Evolutionary conservation across 2,888 invertebrate genomes (phyloP).

Genomic region (Atrina japonica): DNA sequence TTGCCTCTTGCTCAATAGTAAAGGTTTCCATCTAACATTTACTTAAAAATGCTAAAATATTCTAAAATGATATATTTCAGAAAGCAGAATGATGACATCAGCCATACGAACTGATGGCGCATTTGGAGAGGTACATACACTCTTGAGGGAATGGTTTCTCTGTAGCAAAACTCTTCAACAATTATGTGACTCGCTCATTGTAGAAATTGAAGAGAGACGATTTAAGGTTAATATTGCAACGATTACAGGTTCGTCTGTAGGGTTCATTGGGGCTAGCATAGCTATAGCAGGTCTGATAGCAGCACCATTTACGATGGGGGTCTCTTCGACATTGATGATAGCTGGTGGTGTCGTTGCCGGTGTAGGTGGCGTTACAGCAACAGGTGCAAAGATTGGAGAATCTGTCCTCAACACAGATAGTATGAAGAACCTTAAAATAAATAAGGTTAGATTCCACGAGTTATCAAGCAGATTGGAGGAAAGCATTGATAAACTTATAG

Average conservation of each 20-base stretch:
- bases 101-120: conserved; percentile 3
- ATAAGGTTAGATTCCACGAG: not conserved
- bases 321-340: conserved; percentile 18
- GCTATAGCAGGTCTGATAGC: conserved; percentile 15
- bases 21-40: no score
- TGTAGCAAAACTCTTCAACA: conserved; percentile 8
- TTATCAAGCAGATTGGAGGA: conserved; percentile 7
- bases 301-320: conserved; percentile 21
- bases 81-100: not conserved
- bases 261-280: conserved; percentile 18
- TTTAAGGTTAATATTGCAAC: conserved; percentile 27
- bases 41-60: no score
- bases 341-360: conserved; percentile 29
- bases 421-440: conserved; percentile 2
- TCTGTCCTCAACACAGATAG: conserved; percentile 14
- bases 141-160: conserved; percentile 16
- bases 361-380: conserved; percentile 15
- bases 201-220: conserved; percentile 21
- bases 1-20: no score
- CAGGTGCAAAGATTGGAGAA: conserved; percentile 29
- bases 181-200: conserved; percentile 15
- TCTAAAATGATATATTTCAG: no score
- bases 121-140: not conserved
- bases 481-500: not conserved
- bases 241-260: conserved; percentile 19